A percentile compares a stretch with the other conserved stretches of the same genome.
Evolutionary conservation across 2,113 vertebrate species (phyloP).

Genomic region (Leptobrachium ailaonicum): DNA sequence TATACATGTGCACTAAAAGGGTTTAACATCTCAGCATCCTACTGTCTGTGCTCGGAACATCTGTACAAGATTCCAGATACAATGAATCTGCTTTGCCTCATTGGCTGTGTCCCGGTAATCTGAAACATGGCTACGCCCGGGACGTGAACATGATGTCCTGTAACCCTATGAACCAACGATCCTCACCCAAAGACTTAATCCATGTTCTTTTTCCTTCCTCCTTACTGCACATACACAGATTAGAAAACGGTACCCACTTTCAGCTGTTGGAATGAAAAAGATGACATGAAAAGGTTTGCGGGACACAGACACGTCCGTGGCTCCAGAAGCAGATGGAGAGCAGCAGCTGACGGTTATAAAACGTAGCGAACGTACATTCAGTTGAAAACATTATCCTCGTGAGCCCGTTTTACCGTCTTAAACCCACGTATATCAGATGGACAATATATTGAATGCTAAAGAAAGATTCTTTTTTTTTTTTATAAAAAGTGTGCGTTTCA

Average conservation of each 20-base stretch:
- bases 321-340: conserved; percentile 57
- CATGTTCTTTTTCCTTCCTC: background rate
- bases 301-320: conserved; percentile 24
- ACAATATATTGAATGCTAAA: conserved; percentile 48
- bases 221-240: background rate
- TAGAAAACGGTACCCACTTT: conserved; percentile 17
- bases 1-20: conserved; percentile 9
- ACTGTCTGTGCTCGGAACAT: background rate
- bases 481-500: background rate
- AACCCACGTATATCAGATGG: conserved; percentile 57
- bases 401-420: conserved; percentile 56
- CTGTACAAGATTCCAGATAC: background rate
- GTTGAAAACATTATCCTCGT: conserved; percentile 58
- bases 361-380: conserved; percentile 52
- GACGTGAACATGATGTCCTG: background rate
- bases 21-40: background rate
- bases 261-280: conserved; percentile 19
- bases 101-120: background rate
- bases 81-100: background rate
- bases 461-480: background rate
- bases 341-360: conserved; percentile 58
- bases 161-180: background rate
- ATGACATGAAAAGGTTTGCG: background rate
- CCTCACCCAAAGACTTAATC: background rate
- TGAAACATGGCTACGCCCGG: background rate